Percentiles rank a stretch among this genome's conserved stretches.
These are phyloP conservation scores for Myanophis thanlyinensis DNA, from an alignment of 2,113 vertebrate species.

Conservation along the genomic window DNA sequence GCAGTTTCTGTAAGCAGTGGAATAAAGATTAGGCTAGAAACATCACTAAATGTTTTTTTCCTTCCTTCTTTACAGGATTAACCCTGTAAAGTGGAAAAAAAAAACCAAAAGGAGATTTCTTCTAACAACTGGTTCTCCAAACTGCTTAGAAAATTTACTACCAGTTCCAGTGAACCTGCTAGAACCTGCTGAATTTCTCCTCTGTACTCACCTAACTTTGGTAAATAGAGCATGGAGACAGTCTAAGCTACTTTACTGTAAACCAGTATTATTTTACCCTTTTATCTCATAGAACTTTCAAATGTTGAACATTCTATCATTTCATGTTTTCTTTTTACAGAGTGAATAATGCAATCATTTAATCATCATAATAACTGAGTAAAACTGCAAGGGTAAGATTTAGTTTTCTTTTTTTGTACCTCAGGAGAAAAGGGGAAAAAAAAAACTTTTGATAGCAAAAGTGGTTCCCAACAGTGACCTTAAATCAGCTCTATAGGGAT, in stretches of 20 bases:
- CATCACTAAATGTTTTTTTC: too few relatives aligned
- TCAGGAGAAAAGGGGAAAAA: accelerated
- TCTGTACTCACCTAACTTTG: not conserved
- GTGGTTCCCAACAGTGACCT: not conserved
- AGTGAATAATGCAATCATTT: not conserved
- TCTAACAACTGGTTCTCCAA: too few relatives aligned
- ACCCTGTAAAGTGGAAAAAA: too few relatives aligned
- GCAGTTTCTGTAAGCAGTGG: too few relatives aligned
- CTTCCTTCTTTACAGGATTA: too few relatives aligned
- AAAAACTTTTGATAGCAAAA: not conserved
- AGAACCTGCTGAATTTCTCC: too few relatives aligned
- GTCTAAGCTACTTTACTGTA: not conserved
- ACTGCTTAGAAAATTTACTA: too few relatives aligned
- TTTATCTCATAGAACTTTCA: not conserved
- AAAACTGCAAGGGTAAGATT: not conserved
- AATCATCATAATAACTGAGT: not conserved
- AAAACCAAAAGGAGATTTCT: too few relatives aligned
- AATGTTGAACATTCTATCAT: not conserved
- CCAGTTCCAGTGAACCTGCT: too few relatives aligned
- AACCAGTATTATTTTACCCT: not conserved
- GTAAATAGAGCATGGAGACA: not conserved
- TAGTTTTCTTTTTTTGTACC: not conserved
- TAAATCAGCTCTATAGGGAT: not conserved
- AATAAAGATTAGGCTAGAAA: too few relatives aligned
- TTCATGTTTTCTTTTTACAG: not conserved